Base-by-base conservation (phyloP, 1,140 invertebrate genomes). In the Drosophila suzukii region DNA sequence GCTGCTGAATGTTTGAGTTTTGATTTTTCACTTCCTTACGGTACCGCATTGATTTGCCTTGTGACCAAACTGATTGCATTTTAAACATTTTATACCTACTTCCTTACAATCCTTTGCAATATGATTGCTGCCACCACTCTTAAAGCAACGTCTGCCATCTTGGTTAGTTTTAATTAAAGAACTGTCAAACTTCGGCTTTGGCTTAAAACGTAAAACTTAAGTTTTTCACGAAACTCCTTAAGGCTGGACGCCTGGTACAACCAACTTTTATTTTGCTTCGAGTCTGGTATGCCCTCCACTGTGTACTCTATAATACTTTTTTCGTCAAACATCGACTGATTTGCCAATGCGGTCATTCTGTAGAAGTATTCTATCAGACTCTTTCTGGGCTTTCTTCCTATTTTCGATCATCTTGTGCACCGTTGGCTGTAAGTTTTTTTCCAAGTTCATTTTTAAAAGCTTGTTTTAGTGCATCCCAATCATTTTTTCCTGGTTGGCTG, bases 261-360 rank as follows among this genome's bases (percentile, higher is more conserved):
- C 17, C 55, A 58, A 6, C n/a, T 44, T 32, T 58, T 58, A n/a
- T 57, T 57, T 44, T 32, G 27, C 12, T 50, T 50, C 24, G 47
- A 30, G 4, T 50, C 47, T 27, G 47, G 47, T 50, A 47, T 30
- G 10, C 47, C 47, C 12, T 50, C 47, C 13, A 50, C 13, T 11
- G 27, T 49, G 6, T 49, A 50, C 3, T 50, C 47, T 30, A 50
- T 50, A 24, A 50, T 32, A 10, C 24, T 50, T 50, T 30, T 27
- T 8, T 32, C 27, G 7, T 50, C 27, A 13, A 32, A 10, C 3
- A 32, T 15, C 2, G 27, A 50, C 47, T 50, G 47, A 24, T 24
- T 47, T 13, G 20, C 10, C 2, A 27, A 13, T 24, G 44, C 44
- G 12, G 44, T 47, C 10, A 47, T 47, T 24, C 54, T 56, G 20